Conservation (phyloP, 2,113 vertebrate species). For the Noctilio leporinus region DNA sequence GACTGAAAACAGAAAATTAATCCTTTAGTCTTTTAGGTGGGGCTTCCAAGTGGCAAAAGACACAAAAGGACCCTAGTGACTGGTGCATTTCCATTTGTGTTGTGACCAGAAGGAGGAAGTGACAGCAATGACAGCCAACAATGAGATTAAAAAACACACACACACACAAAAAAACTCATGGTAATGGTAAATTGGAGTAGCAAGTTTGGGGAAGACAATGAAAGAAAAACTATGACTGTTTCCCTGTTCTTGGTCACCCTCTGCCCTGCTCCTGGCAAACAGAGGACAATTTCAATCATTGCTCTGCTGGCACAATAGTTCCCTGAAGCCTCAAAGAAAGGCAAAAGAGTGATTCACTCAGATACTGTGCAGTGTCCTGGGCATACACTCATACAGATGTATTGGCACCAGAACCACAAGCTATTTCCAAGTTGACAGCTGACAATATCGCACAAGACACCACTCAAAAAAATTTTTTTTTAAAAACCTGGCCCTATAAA, state of each 20-base stretch:
- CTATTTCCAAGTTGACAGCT: neutral
- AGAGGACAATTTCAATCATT: neutral
- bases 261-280: neutral
- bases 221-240: neutral
- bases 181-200: neutral
- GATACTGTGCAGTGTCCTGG: neutral
- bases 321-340: neutral
- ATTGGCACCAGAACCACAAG: neutral
- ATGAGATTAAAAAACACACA: neutral
- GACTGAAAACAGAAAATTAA: neutral
- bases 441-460: neutral
- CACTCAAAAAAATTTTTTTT: neutral
- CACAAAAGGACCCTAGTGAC: neutral
- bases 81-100: neutral
- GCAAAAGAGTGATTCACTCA: neutral
- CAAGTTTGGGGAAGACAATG: neutral
- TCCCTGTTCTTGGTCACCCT: neutral
- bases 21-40: neutral
- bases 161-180: neutral
- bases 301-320: neutral
- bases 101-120: constrained; percentile 32
- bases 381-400: accelerated
- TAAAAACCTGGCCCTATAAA: neutral
- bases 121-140: neutral
- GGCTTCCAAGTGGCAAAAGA: neutral